These are phyloP conservation scores for Plestiodon gilberti DNA, from an alignment of 2,113 vertebrate genomes.

Conservation along the genomic window DNA sequence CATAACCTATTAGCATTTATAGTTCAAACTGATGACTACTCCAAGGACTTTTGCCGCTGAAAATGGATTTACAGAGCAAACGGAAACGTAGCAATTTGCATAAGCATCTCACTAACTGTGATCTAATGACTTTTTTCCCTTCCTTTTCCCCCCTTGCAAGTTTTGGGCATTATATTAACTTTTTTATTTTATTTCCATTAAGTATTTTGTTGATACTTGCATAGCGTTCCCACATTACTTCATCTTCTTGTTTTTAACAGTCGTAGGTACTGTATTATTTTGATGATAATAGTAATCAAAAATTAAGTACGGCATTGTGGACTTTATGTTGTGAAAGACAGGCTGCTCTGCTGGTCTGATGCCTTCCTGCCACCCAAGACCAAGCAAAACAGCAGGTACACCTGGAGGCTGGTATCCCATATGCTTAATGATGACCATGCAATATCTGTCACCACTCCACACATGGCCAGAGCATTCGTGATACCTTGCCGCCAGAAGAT, in stretches of 20 bases:
- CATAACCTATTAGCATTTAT: constrained; percentile 7
- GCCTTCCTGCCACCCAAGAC: neutral
- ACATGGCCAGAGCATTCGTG: neutral
- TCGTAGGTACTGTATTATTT: neutral
- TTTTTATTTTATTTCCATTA: neutral
- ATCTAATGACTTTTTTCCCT: neutral
- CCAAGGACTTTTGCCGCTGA: neutral
- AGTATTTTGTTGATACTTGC: neutral
- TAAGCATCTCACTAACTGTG: neutral
- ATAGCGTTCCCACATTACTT: neutral
- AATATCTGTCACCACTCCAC: neutral
- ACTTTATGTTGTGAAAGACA: neutral
- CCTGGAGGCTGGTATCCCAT: neutral
- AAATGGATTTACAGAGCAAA: neutral
- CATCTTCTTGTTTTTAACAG: neutral
- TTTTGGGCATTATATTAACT: neutral
- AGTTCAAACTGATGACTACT: constrained; percentile 30
- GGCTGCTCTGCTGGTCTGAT: neutral
- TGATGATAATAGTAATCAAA: neutral
- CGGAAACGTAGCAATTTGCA: neutral
- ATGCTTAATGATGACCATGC: too few species aligned
- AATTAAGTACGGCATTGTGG: neutral
- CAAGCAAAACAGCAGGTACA: neutral
- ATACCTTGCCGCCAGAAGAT: neutral
- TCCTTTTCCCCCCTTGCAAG: neutral